Base-by-base conservation (phyloP, 2,888 invertebrate genomes). In the Oxycera nigricornis region DNA sequence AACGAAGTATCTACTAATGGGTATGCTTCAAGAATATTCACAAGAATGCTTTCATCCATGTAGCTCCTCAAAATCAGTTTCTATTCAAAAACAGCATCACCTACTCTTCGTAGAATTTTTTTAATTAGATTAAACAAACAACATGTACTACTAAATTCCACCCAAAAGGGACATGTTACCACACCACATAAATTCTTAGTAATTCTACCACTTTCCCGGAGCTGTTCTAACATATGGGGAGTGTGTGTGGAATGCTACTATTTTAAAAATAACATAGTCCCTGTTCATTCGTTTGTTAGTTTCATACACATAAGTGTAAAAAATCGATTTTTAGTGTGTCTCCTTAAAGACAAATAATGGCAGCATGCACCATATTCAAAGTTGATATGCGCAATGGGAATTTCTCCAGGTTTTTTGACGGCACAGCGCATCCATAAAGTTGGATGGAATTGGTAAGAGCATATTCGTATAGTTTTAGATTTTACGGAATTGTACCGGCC, bases 351-450 rank as follows among this genome's bases (percentile, higher is more conserved):
- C 50, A 30, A 68, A 67, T 67, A 68, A 68, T 50, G 50, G 30
- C 30, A 68, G 50, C 50, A 68, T 68, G 68, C 50, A 68, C 68
- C 50, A 68, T 52, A 26, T 50, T 68, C 28, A 67, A 46, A 46
- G 46, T 68, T 52, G 68, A 68, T 68, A 30, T 68, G 68, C 68
- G 68, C 68, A 68, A 26, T 41, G 46, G 52, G 68, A 68, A 68
- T 50, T 28, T 68, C 52, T 11, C 39, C 22, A n/a, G 35, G 11
- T 35, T 62, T 35, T 50, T 52, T 50, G 20, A 50, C 30, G 50
- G 30, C 28, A 50, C 68, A 46, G 67, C 50, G 30, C 31, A 30
- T 68, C 9, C 11, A 50, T 35, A 39, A 31, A 62, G 24, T 24
- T 24, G 24, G 9, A 26, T 55, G 55, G 55, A 55, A 55, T n/a